These are phyloP conservation scores for Orchestia grillus DNA, from an alignment of 1,140 invertebrate species.

Conservation along the genomic window DNA sequence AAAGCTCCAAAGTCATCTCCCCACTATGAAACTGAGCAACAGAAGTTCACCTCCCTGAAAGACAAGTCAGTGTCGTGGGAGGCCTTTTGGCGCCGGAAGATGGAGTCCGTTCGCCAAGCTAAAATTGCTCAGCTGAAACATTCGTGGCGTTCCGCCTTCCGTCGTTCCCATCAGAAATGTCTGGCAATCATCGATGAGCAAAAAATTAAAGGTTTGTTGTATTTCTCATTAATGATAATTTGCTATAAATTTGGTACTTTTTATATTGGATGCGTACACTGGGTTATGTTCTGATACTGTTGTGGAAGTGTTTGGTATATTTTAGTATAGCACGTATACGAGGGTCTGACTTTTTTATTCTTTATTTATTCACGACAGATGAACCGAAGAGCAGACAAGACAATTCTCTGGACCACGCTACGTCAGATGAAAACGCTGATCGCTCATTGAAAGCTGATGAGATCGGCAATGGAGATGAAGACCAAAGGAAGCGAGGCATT, in stretches of 20 bases:
- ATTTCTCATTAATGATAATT: not conserved
- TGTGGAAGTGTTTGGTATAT: not conserved
- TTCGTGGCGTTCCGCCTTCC: not conserved
- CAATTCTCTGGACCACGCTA: not conserved
- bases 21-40: not conserved
- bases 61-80: not conserved
- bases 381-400: not conserved
- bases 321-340: not conserved
- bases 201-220: not conserved
- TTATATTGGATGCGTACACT: too few species aligned
- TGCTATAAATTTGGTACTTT: too few species aligned
- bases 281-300: not conserved
- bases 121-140: not conserved
- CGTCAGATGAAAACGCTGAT: not conserved
- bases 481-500: not conserved
- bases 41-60: not conserved
- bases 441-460: not conserved
- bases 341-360: not conserved
- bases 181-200: not conserved
- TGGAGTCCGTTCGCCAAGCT: not conserved
- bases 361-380: not conserved
- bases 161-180: not conserved
- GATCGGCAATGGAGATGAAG: not conserved
- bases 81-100: constrained; percentile 4
- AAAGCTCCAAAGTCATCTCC: not conserved